Conservation (phyloP, 2,888 invertebrate genomes). For the Kuschelorhynchus macadamiae region DNA sequence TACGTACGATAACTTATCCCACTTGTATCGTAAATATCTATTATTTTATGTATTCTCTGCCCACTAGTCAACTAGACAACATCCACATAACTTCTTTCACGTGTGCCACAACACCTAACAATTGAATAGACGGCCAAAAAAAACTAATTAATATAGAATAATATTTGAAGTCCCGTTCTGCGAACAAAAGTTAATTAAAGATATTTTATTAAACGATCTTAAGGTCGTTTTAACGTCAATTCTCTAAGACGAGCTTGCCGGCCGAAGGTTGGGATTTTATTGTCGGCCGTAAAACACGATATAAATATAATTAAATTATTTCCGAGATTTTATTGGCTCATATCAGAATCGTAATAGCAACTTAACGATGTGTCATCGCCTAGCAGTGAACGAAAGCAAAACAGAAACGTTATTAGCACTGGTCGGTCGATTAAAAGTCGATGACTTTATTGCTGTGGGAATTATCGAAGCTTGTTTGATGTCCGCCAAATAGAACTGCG, state of each 20-base stretch:
- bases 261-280: slow-evolving; percentile 37
- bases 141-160: too few relatives aligned
- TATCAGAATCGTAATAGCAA: slow-evolving; percentile 45
- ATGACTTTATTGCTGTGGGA: slow-evolving; percentile 24
- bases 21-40: too few relatives aligned
- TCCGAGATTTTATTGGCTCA: slow-evolving; percentile 47
- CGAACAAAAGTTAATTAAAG: slow-evolving; percentile 40
- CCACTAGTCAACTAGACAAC: too few relatives aligned
- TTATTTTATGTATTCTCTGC: too few relatives aligned
- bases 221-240: slow-evolving; percentile 34
- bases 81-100: too few relatives aligned
- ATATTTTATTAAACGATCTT: slow-evolving; percentile 37
- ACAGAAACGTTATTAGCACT: slow-evolving; percentile 38
- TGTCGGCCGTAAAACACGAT: slow-evolving; percentile 44
- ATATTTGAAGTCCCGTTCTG: too few relatives aligned
- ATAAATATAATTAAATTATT: slow-evolving; percentile 49
- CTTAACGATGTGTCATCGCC: slow-evolving; percentile 44
- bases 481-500: slow-evolving; percentile 8
- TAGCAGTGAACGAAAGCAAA: slow-evolving; percentile 34
- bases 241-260: slow-evolving; percentile 24
- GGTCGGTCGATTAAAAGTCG: slow-evolving; percentile 30
- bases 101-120: too few relatives aligned
- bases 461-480: slow-evolving; percentile 6
- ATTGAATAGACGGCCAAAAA: too few relatives aligned
- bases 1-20: too few relatives aligned